These are phyloP conservation scores for Coelinius sp. DNA, from an alignment of 2,888 invertebrate species.

Conservation along the genomic window DNA sequence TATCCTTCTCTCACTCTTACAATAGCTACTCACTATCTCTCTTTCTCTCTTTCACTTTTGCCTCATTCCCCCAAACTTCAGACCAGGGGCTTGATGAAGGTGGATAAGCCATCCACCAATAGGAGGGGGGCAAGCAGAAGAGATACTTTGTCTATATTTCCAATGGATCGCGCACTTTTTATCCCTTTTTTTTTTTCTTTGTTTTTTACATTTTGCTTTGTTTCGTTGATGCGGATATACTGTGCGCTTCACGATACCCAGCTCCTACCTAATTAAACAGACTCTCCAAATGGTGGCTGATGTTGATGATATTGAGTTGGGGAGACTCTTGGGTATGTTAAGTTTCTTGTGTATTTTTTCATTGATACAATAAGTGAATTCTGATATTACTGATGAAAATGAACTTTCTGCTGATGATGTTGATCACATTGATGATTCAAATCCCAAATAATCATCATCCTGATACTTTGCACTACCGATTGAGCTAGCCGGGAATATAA, in stretches of 20 bases:
- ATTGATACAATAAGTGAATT: constrained; percentile 35
- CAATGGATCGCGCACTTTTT: constrained; percentile 30
- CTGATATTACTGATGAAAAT: background rate
- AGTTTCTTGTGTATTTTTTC: background rate
- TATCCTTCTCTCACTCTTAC: constrained; percentile 40
- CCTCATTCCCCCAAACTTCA: constrained; percentile 32
- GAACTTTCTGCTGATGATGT: too few relatives aligned
- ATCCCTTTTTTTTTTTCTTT: constrained; percentile 15
- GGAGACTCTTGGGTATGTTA: background rate
- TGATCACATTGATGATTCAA: too few relatives aligned
- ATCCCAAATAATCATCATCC: too few relatives aligned
- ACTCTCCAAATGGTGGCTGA: constrained; percentile 65
- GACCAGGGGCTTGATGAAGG: constrained; percentile 59
- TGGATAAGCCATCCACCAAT: constrained; percentile 58
- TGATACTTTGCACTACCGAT: too few relatives aligned
- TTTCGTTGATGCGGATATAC: constrained; percentile 40
- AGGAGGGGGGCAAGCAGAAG: constrained; percentile 20
- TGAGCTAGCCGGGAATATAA: too few relatives aligned
- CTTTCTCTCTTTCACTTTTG: constrained; percentile 9
- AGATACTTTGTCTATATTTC: constrained; percentile 39
- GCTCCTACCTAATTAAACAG: constrained; percentile 70
- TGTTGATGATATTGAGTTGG: constrained; percentile 68
- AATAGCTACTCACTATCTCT: too few relatives aligned
- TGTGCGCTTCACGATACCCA: constrained; percentile 40
- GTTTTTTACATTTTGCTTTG: constrained; percentile 26